Base-by-base conservation (phyloP, 2,888 invertebrate genomes). In the Trissolcus brochymenae region DNA sequence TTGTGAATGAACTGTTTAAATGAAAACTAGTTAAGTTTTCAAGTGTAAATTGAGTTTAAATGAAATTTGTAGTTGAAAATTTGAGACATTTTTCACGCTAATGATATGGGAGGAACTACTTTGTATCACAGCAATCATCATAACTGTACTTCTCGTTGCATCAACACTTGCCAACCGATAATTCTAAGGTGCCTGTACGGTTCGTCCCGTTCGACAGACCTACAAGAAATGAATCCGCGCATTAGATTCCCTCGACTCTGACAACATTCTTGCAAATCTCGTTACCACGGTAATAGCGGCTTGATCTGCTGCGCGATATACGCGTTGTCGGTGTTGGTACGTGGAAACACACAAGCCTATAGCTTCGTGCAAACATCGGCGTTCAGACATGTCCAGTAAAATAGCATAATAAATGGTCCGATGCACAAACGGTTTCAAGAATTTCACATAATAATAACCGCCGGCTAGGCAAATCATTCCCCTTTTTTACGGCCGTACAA, bases 71-170 rank as follows among this genome's bases (percentile, higher is more conserved):
- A 53, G 16, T 19, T 14, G 14, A 21, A 29, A 64, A 62, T 40
- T 43, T 59, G 60, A 53, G 51, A 83, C 83, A 82, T 84, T 84
- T 83, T 83, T 84, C 84, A 84, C n/a, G n/a, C 82, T 85, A 84
- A 78, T 68, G 81, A 46, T 73, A 55, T 49, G 72, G 11, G 64
- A 76, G 74, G 78, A 72, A 62, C 59, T 74, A 75, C 76, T 60
- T 79, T 74, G 62, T 71, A 80, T 82, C 75, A 79, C 77, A 80
- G 82, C 80, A 83, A 84, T 85, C 85, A 35, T 35, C 11, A 83
- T 85, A 85, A 85, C 84, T 84, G 84, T 85, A 85, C 82, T 79
- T n/a, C 79, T 72, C 60, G 56, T 51, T 75, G 80, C 60, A 51
- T 56, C 71, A 70, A n/a, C 78, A 75, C 54, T 7, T 11, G 76